These are phyloP conservation scores for Philaethria dido DNA, from an alignment of 2,888 invertebrate genomes.

Conservation along the genomic window DNA sequence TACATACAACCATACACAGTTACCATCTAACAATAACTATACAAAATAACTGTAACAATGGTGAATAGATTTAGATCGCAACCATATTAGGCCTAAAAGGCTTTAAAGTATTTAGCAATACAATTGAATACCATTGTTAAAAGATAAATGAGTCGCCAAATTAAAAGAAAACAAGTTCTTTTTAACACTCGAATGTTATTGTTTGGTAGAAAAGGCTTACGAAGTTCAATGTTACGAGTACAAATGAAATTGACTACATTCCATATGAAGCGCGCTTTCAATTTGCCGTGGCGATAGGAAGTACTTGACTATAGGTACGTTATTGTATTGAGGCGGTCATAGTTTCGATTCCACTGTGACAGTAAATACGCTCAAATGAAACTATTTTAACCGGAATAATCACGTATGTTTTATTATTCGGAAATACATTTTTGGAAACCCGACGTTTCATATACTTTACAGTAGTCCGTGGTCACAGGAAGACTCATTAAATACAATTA, in stretches of 20 bases:
- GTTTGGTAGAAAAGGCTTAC: not conserved
- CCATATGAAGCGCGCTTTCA: too few species aligned
- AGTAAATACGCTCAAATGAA: too few species aligned
- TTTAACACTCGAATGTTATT: not conserved
- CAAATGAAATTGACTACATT: constrained; percentile 4
- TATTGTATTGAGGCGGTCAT: too few species aligned
- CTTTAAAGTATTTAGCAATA: not conserved
- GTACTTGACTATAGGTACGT: too few species aligned
- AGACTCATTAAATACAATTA: too few species aligned
- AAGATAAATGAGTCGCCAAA: constrained; percentile 14
- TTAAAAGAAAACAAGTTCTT: constrained; percentile 10
- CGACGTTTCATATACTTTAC: too few species aligned
- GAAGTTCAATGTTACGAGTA: not conserved
- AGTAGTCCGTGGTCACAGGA: too few species aligned
- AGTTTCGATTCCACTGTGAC: too few species aligned
- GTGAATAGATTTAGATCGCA: not conserved
- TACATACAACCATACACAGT: not conserved
- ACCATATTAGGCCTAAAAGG: constrained; percentile 5
- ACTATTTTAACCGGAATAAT: too few species aligned
- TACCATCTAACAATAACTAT: not conserved
- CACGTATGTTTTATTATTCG: too few species aligned
- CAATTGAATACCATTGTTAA: not conserved
- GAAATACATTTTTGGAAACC: too few species aligned
- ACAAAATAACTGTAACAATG: not conserved
- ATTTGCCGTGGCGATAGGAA: too few species aligned